These are phyloP conservation scores for Dinoponera quadriceps DNA, from an alignment of 1,140 invertebrate genomes.

Conservation along the genomic window DNA sequence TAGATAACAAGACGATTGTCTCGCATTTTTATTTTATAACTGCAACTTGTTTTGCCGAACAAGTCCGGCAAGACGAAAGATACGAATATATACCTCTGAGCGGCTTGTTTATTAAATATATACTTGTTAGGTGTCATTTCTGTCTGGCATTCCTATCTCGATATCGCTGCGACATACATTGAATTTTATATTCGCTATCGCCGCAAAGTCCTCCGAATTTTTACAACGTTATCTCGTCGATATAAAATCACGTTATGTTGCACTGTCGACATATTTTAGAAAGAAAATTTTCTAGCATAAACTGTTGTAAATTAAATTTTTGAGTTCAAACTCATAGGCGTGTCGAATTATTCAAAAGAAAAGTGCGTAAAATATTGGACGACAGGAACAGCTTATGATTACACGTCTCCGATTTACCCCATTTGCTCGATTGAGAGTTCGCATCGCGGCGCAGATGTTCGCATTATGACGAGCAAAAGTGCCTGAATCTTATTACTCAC, in stretches of 20 bases:
- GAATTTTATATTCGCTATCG: conserved; percentile 32
- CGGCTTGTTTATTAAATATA: not conserved
- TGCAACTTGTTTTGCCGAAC: too few species aligned
- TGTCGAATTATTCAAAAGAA: too few species aligned
- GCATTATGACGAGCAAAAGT: not conserved
- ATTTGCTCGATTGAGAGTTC: too few species aligned
- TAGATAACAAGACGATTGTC: too few species aligned
- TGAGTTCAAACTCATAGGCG: too few species aligned
- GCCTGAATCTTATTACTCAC: conserved; percentile 20
- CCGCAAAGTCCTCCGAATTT: conserved; percentile 5
- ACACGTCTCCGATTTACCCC: too few species aligned
- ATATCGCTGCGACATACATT: not conserved
- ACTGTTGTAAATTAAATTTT: not conserved
- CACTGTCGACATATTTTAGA: not conserved
- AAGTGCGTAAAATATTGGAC: too few species aligned
- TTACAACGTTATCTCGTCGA: not conserved
- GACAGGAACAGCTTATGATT: too few species aligned
- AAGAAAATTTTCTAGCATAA: not conserved
- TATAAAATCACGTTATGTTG: conserved; percentile 3
- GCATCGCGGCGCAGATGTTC: too few species aligned
- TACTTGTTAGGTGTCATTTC: not conserved
- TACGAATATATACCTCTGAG: too few species aligned
- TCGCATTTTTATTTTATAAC: too few species aligned
- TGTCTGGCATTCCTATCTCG: conserved; percentile 7
- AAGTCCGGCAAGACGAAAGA: too few species aligned